Evolutionary conservation across 1,140 invertebrate genomes (phyloP), one percentile per base, ranked within the genome.

Genomic region (Platyura marginata): DNA sequence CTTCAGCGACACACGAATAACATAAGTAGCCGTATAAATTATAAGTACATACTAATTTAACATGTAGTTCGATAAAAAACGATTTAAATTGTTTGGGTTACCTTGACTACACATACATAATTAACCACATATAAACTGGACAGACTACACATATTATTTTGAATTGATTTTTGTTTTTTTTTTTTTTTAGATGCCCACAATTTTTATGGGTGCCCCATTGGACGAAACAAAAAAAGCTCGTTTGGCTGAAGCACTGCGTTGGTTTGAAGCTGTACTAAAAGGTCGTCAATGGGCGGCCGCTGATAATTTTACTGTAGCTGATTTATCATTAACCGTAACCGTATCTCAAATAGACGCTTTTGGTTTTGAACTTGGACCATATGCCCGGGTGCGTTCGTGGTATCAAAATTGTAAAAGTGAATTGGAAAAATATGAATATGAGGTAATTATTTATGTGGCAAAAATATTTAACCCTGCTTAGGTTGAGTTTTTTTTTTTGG

Each of bases 291-390:
- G 38, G 49, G 32, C 53, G 1, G 58, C 61, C 3, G 51, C 64
- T 0, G 25, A 59, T 0, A 54, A 64, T 18, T 50, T 76, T 3
- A 77, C 75, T 6, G 60, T 79, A 41, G 75, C 75, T 4, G 76
- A 73, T 51, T 46, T 69, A 2, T 36, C 60, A 0, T 29, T 71
- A 1, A 47, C 59, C 8, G 53, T 62, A 3, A 65, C 62, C 1
- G 47, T 72, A 23, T 60, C 46, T 4, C 59, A 62, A 44, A 47
- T 57, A 16, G 59, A 62, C 35, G 56, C 57, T 9, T 57, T 59
- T 22, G 55, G 46, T 1, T 53, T 59, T 35, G 56, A 62, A 5
- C 34, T 61, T 10, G 37, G 44, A 20, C 46, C 56, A 19, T 59
- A 52, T 22, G 52, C 51, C 15, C 43, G 52, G 33, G 41, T 61